Evolutionary conservation across 2,113 vertebrate species (phyloP).

Genomic region (Actenoides lindsayi): DNA sequence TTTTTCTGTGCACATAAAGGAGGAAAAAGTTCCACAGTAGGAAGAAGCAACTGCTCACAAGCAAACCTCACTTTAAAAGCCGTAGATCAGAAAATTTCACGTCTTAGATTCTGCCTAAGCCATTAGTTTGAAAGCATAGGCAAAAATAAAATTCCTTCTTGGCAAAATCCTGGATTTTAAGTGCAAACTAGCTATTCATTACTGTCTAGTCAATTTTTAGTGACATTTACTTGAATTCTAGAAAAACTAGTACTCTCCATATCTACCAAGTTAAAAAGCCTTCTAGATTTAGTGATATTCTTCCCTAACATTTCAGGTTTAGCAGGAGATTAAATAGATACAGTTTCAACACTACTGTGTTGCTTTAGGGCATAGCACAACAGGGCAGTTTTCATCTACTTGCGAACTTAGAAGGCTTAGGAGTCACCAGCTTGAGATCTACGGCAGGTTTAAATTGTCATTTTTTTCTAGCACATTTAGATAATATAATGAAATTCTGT

Average conservation of each 20-base stretch:
- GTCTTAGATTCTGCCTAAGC: not conserved
- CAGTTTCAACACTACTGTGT: slow-evolving; percentile 31
- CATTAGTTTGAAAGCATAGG: not conserved
- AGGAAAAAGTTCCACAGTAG: not conserved
- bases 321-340: slow-evolving; percentile 72
- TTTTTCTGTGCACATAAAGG: not conserved
- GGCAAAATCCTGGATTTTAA: slow-evolving; percentile 10
- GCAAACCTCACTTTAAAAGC: not conserved
- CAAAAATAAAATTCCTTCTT: not conserved
- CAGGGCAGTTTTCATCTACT: slow-evolving; percentile 53
- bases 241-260: not conserved
- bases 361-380: slow-evolving; percentile 44
- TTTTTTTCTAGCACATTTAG: slow-evolving; percentile 38
- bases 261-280: not conserved
- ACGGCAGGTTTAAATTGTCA: slow-evolving; percentile 26
- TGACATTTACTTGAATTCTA: slow-evolving; percentile 5
- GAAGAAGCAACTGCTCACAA: not conserved
- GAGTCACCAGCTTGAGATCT: slow-evolving; percentile 61
- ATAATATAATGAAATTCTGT: slow-evolving; percentile 11
- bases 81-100: not conserved
- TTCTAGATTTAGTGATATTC: slow-evolving; percentile 33
- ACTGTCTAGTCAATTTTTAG: slow-evolving; percentile 21
- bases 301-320: slow-evolving; percentile 66
- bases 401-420: slow-evolving; percentile 35
- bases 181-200: not conserved